phyloP scores from a whole-genome alignment of 2,797 vertebrate species.

The Mionectes olivaceus region DNA sequence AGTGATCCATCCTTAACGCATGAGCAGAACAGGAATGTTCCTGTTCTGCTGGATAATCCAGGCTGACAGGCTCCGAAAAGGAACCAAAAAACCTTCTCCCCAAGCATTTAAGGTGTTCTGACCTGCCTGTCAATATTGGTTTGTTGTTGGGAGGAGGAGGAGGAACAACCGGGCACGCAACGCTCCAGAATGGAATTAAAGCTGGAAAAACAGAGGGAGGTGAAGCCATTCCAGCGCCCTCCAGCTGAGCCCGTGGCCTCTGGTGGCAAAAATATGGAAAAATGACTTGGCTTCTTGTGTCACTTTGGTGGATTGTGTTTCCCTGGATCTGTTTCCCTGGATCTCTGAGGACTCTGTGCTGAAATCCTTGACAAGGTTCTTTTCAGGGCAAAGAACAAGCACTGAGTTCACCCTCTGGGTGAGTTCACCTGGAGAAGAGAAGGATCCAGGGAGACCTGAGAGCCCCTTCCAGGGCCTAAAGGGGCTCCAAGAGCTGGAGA shows the following conservation, averaged over 20 bases:
- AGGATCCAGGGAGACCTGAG: too few species aligned
- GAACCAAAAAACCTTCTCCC: background rate
- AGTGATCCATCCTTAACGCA: conserved; percentile 40
- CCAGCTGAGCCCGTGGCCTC: background rate
- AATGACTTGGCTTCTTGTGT: rapidly evolving
- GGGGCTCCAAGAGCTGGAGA: background rate
- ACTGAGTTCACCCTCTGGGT: background rate
- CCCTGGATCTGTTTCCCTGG: background rate
- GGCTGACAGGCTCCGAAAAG: background rate
- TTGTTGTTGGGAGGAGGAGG: background rate
- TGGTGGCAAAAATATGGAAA: background rate
- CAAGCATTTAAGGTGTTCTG: background rate
- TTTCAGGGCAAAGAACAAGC: background rate
- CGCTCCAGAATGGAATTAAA: rapidly evolving
- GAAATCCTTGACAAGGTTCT: background rate
- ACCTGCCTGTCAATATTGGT: rapidly evolving
- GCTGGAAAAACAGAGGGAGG: background rate
- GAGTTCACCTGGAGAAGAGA: background rate
- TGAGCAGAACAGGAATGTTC: background rate
- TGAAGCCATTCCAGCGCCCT: background rate
- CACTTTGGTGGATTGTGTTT: background rate
- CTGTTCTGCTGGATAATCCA: background rate
- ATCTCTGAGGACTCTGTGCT: rapidly evolving
- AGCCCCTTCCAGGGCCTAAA: background rate
- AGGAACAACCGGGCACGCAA: background rate